phyloP scores from a whole-genome alignment of 2,113 vertebrate genomes.

The Heterotis niloticus region DNA sequence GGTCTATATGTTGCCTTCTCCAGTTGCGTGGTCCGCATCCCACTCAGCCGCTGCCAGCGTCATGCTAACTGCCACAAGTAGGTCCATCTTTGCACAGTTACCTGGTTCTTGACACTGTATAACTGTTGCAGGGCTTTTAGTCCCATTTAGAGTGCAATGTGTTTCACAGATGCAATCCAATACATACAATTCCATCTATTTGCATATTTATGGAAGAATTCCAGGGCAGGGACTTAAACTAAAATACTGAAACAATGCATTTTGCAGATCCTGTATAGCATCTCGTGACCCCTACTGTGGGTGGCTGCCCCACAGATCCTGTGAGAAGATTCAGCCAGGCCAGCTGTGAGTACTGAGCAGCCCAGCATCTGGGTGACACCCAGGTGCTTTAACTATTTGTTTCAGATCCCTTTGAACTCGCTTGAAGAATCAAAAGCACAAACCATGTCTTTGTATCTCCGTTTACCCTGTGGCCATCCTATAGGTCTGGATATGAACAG shows the following conservation, averaged over 20 bases:
- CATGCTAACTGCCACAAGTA: constrained; percentile 91
- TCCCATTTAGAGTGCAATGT: no score
- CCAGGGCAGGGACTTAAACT: no score
- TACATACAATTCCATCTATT: no score
- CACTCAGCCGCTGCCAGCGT: constrained; percentile 91
- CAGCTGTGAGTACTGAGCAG: constrained; percentile 73
- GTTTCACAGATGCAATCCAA: no score
- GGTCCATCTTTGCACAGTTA: constrained; percentile 40
- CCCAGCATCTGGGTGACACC: no score
- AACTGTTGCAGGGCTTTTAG: no score
- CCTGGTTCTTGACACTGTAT: neutral
- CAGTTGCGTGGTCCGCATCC: constrained; percentile 83
- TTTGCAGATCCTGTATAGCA: constrained; percentile 82
- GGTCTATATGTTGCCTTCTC: constrained; percentile 89
- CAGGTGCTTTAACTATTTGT: no score
- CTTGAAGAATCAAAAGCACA: neutral
- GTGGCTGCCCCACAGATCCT: constrained; percentile 78
- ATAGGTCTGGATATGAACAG: constrained; percentile 80
- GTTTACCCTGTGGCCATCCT: neutral
- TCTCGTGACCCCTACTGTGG: constrained; percentile 94
- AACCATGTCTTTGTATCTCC: neutral
- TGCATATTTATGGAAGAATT: no score
- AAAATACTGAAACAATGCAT: neutral
- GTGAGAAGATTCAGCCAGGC: constrained; percentile 76
- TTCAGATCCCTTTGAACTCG: neutral